Conservation (phyloP, 2,888 invertebrate species). For the Acrobeloides nanus region DNA sequence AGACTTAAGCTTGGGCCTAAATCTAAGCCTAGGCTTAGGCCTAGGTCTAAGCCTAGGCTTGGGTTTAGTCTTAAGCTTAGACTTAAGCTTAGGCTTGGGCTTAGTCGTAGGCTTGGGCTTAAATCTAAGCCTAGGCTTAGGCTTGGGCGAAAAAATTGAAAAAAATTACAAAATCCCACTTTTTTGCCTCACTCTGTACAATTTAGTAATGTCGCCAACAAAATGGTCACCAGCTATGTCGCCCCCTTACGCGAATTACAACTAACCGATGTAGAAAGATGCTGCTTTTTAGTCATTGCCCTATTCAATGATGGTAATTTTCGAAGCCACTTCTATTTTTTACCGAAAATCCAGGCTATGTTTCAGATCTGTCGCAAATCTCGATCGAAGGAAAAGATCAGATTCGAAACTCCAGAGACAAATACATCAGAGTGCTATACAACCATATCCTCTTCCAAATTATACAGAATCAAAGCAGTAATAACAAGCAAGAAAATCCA, state of each 20-base stretch:
- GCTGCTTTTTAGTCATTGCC: background rate
- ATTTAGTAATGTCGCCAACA: too few relatives aligned
- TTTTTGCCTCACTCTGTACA: too few relatives aligned
- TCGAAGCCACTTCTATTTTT: background rate
- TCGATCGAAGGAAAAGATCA: background rate
- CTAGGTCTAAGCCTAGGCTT: background rate
- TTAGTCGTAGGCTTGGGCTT: too few relatives aligned
- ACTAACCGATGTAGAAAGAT: background rate
- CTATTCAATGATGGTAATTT: background rate
- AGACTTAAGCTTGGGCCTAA: too few relatives aligned
- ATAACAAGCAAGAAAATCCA: background rate
- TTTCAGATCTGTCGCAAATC: background rate
- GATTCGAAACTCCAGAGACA: background rate
- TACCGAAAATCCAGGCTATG: background rate
- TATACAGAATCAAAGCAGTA: background rate
- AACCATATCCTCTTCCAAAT: background rate
- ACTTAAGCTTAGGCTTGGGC: background rate
- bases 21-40: slow-evolving; percentile 1
- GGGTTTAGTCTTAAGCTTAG: background rate
- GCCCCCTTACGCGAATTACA: background rate
- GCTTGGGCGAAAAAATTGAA: too few relatives aligned
- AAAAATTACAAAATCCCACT: too few relatives aligned
- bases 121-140: too few relatives aligned
- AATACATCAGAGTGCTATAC: background rate
- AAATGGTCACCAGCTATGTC: too few relatives aligned